These are phyloP conservation scores for Psococerastis gibbosa DNA, from an alignment of 2,888 invertebrate genomes.

Conservation along the genomic window DNA sequence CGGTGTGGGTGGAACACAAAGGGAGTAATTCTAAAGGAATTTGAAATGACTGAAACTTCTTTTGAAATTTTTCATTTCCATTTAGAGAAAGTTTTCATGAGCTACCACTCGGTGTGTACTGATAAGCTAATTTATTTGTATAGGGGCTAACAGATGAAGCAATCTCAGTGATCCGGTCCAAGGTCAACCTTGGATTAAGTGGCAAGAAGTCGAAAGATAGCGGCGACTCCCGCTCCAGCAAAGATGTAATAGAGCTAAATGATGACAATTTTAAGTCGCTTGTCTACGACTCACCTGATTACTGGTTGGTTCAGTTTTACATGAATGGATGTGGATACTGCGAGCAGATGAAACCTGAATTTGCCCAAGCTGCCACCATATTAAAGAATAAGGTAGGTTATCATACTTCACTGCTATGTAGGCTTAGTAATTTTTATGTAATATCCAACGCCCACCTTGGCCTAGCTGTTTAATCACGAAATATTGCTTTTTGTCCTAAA, in stretches of 20 bases:
- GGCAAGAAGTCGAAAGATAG: constrained; percentile 29
- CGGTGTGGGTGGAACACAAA: too few species aligned
- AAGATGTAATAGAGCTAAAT: constrained; percentile 78
- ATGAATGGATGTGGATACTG: constrained; percentile 97
- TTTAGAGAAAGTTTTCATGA: too few species aligned
- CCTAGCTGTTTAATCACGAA: not conserved
- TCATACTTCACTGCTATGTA: not conserved
- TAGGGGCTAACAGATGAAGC: not conserved
- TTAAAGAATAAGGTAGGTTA: constrained; percentile 75
- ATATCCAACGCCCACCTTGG: not conserved
- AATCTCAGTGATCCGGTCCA: constrained; percentile 22
- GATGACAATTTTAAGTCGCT: constrained; percentile 88
- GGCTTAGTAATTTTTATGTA: not conserved
- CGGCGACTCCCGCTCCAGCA: not conserved
- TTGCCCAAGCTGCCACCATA: constrained; percentile 86
- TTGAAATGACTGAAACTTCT: too few species aligned
- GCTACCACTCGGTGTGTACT: too few species aligned
- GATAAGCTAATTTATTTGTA: too few species aligned
- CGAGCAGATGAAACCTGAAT: constrained; percentile 89
- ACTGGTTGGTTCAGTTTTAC: constrained; percentile 96
- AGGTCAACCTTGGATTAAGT: constrained; percentile 49
- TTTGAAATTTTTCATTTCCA: too few species aligned
- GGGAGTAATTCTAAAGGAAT: too few species aligned
- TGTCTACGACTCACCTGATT: constrained; percentile 80
- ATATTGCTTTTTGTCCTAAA: too few species aligned